phyloP scores from a whole-genome alignment of 2,113 vertebrate species.

The Nothobranchius furzeri region DNA sequence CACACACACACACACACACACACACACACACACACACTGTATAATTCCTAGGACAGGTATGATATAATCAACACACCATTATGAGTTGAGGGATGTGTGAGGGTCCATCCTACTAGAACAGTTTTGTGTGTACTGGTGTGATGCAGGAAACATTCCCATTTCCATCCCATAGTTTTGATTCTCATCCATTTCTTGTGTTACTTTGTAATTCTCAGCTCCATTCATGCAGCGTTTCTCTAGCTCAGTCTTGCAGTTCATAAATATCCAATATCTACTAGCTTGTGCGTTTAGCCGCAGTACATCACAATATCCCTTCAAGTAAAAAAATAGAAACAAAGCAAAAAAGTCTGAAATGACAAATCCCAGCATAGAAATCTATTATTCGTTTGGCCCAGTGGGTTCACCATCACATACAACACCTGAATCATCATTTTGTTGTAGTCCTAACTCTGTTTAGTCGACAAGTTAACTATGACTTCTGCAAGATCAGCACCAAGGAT shows the following conservation, averaged over 20 bases:
- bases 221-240: not conserved
- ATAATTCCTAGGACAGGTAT: slow-evolving; percentile 11
- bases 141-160: not conserved
- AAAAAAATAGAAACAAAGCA: not conserved
- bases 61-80: not conserved
- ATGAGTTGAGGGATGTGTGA: not conserved
- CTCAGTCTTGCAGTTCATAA: not conserved
- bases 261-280: not conserved
- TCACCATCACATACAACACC: slow-evolving; percentile 21
- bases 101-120: not conserved
- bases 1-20: not conserved
- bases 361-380: not conserved
- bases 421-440: slow-evolving; percentile 27
- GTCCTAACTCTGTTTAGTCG: slow-evolving; percentile 16
- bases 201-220: not conserved
- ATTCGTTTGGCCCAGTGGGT: slow-evolving; percentile 18
- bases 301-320: slow-evolving; percentile 4
- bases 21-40: not conserved
- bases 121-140: not conserved
- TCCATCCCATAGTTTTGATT: too few relatives aligned
- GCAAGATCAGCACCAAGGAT: slow-evolving; percentile 34
- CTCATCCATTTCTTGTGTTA: not conserved
- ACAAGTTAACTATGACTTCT: slow-evolving; percentile 48
- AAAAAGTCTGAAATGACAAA: slow-evolving; percentile 19
- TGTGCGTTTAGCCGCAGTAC: not conserved